Evolutionary conservation across 2,888 invertebrate genomes (phyloP), one percentile per base, ranked within the genome.

Genomic region (Lithophane leautieri): DNA sequence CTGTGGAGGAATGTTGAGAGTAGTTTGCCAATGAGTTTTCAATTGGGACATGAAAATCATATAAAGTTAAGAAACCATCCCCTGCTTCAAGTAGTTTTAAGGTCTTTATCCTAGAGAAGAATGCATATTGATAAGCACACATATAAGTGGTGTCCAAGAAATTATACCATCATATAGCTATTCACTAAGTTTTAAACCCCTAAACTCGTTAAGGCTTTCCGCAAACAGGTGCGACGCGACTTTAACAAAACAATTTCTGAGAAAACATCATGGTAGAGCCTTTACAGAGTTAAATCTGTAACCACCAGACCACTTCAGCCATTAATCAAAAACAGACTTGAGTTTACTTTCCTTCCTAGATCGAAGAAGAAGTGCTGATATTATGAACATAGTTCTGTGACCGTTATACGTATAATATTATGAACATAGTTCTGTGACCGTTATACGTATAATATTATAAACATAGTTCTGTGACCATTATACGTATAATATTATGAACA

Each of bases 1-100:
- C 67, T 16, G 7, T 14, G 7, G 16, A 14, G 54, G 73, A 73
- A 67, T 71, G 71, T 28, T 22, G 34, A 25, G 25, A n/a, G 28
- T 34, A 22, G 19, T 58, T 47, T 67, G 8, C 19, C 50, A 11
- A 58, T 28, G 2, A 50, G 56, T 25, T 28, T 44, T 19, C n/a
- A 50, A 47, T 40, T 22, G 12, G 40, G 4, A 47, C 19, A 56
- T 63, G 54, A 44, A 9, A 28, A 62, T 47, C 47, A 47, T 47
- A 8, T 14, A 6, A 9, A 54, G 34, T 50, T n/a, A 8, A 62
- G 54, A n/a, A 54, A 42, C 42, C 19, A 34, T 54, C 16, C 25
- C 56, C 4, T 40, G 25, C 16, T 47, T 40, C 3, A 16, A 73
- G 40, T 28, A 4, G 28, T 8, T 8, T 11, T 28, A 40, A 50